Percentiles rank a stretch among this genome's conserved stretches.
Conservation (phyloP, 2,888 invertebrate genomes). For the Tigriopus californicus region DNA sequence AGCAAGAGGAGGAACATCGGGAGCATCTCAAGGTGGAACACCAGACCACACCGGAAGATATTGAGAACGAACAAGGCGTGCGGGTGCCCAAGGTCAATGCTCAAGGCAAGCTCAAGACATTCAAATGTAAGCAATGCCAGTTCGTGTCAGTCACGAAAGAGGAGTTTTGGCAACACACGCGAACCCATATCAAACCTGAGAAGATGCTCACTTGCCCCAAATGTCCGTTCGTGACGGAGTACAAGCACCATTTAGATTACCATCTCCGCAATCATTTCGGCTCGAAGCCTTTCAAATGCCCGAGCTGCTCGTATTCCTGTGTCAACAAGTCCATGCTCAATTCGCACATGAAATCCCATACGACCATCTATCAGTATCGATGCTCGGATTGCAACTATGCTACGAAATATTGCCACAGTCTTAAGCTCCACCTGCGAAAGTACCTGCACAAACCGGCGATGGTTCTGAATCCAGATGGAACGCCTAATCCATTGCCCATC, state of each 20-base stretch:
- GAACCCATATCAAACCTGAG: conserved; percentile 73
- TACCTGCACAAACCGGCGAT: conserved; percentile 75
- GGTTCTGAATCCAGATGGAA: conserved; percentile 71
- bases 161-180: conserved; percentile 81
- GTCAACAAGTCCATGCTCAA: conserved; percentile 99
- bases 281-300: conserved; percentile 85
- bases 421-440: conserved; percentile 83
- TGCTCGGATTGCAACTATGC: conserved; percentile 82
- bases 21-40: conserved; percentile 35
- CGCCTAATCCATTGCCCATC: conserved; percentile 65
- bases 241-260: conserved; percentile 95
- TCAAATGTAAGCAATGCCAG: conserved; percentile 80
- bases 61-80: conserved; percentile 26
- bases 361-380: conserved; percentile 40
- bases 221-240: conserved; percentile 94
- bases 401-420: conserved; percentile 67
- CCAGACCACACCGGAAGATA: conserved; percentile 22
- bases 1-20: conserved; percentile 33
- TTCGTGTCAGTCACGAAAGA: conserved; percentile 66
- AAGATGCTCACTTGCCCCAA: conserved; percentile 73
- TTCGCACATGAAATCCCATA: conserved; percentile 88
- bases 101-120: conserved; percentile 60
- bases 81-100: conserved; percentile 45
- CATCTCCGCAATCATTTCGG: conserved; percentile 86
- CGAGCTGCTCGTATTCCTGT: conserved; percentile 68